phyloP scores from a whole-genome alignment of 2,113 vertebrate species.

The Boulengerochromis microlepis region DNA sequence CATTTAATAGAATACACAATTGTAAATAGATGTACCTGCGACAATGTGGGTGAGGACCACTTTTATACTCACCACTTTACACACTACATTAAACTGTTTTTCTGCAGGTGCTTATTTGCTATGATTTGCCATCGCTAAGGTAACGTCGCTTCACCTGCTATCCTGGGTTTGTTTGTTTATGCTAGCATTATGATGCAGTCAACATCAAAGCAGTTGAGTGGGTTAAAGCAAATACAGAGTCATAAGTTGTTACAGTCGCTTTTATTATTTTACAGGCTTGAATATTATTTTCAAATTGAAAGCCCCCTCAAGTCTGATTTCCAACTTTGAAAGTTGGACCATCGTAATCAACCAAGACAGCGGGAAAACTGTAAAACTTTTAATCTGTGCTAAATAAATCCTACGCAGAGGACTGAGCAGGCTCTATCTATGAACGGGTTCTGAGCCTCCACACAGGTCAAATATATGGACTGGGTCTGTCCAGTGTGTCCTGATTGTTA shows the following conservation, averaged over 20 bases:
- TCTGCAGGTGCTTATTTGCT: not conserved
- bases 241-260: not conserved
- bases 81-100: not conserved
- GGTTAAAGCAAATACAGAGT: not conserved
- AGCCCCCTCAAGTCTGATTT: not conserved
- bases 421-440: rapidly evolving
- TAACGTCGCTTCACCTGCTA: not conserved
- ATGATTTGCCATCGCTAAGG: not conserved
- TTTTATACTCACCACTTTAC: not conserved
- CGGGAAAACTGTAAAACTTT: not conserved
- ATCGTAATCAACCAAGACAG: not conserved
- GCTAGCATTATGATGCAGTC: not conserved
- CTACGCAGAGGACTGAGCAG: not conserved
- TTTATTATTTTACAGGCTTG: not conserved
- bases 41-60: not conserved
- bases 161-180: not conserved
- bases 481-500: not conserved
- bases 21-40: not conserved
- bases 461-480: not conserved
- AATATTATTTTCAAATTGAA: not conserved
- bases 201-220: not conserved
- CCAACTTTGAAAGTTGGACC: rapidly evolving
- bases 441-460: not conserved
- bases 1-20: not conserved
- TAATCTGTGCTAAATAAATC: not conserved